Evolutionary conservation across 2,888 invertebrate genomes (phyloP), one percentile per base, ranked within the genome.

Genomic region (Urechis unicinctus): DNA sequence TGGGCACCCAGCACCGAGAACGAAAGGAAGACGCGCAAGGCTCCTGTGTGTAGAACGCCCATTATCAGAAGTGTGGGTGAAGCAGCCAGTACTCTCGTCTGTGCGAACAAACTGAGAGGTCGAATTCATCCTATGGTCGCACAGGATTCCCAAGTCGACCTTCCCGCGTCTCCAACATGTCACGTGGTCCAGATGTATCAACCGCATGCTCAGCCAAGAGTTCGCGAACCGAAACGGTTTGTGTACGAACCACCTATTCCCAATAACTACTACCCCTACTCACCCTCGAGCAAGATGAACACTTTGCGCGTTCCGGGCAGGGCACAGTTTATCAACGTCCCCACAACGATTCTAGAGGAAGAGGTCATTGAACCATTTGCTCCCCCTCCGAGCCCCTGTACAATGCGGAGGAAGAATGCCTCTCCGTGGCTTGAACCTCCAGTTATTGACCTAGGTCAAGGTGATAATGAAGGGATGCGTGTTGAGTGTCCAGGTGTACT

Each of bases 331-430:
- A 5, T 48, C 6, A 49, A 50, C 29, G 49, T 54, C 3, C 54
- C 54, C 28, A 31, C 48, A 30, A 54, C 54, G 36, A 54, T 54
- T 26, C 26, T 49, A 2, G 54, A 54, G 26, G 54, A 54, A 36
- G 54, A 22, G 25, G 28, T 21, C 22, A 17, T 36, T 36, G 36
- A 36, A 36, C 36, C 36, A 36, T 13, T 36, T 13, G 17, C 9
- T 36, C 36, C 36, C 17, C 17, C 36, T 9, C 36, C 36, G 17
- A 22, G 13, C 6, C 29, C 53, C 1, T 22, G 30, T 21, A 28
- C 53, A 25, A 45, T 24, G 9, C n/a, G 53, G 29, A 25, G 53
- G 5, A 53, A 53, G 47, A 53, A 53, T 26, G 53, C 53, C 6
- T 53, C 53, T 5, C 25, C 29, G 22, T 53, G 53, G 53, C 29